These are phyloP conservation scores for Limnephilus marmoratus DNA, from an alignment of 2,888 invertebrate genomes.

Conservation along the genomic window DNA sequence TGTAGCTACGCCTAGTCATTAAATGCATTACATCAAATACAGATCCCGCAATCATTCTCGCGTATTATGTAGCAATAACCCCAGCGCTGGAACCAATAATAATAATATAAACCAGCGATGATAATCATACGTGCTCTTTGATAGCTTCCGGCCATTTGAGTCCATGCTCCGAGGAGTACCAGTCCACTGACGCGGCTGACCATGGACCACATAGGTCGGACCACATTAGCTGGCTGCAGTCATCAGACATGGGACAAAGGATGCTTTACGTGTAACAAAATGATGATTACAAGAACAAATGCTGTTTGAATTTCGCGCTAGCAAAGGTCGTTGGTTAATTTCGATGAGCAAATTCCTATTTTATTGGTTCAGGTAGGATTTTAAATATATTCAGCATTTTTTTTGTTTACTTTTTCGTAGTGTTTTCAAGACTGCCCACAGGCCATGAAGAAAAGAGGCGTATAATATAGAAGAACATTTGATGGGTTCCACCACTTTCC, in stretches of 20 bases:
- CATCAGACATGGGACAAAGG: conserved; percentile 9
- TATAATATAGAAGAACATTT: too few relatives aligned
- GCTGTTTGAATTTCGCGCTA: background rate
- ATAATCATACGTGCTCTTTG: conserved; percentile 43
- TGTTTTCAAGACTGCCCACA: background rate
- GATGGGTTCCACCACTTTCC: too few relatives aligned
- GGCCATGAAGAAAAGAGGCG: too few relatives aligned
- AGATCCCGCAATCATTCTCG: background rate
- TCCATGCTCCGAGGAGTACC: conserved; percentile 50
- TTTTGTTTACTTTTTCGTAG: background rate
- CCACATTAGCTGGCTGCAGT: background rate
- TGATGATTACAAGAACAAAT: background rate
- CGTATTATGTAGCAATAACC: background rate
- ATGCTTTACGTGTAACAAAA: conserved; percentile 14
- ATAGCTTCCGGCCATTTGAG: conserved; percentile 60
- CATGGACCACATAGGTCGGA: conserved; percentile 58
- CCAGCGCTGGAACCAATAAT: background rate
- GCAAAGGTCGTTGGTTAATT: conserved; percentile 20
- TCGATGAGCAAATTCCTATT: background rate
- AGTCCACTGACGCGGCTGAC: conserved; percentile 40
- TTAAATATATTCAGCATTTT: background rate
- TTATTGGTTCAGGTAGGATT: background rate
- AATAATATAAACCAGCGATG: conserved; percentile 44
- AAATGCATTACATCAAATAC: background rate
- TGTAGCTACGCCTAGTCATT: background rate